Conservation (phyloP, 2,888 invertebrate species). For the Meloe dianella region DNA sequence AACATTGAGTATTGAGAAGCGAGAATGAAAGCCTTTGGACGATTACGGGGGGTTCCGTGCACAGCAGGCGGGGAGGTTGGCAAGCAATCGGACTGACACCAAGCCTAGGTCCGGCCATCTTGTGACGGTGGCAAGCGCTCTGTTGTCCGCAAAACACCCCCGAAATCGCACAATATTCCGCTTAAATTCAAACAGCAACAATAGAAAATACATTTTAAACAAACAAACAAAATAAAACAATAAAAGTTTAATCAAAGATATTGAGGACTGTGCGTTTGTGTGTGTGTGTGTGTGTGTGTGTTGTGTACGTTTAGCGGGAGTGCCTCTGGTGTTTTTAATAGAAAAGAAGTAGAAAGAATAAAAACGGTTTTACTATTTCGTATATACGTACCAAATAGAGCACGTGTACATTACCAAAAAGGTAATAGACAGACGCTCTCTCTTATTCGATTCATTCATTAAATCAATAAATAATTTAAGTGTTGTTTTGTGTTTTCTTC, state of each 20-base stretch:
- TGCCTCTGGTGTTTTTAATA: not conserved
- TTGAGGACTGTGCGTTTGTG: not conserved
- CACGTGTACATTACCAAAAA: not conserved
- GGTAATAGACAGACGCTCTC: not conserved
- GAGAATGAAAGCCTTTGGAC: constrained; percentile 61
- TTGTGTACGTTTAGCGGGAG: not conserved
- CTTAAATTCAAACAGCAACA: not conserved
- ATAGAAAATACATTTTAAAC: not conserved
- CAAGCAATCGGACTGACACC: constrained; percentile 60
- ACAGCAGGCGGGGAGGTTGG: constrained; percentile 58
- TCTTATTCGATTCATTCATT: not conserved
- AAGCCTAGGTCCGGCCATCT: constrained; percentile 62
- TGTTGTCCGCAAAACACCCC: constrained; percentile 55
- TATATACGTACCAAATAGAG: not conserved
- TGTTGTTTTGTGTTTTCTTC: not conserved
- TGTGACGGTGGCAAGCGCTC: constrained; percentile 58
- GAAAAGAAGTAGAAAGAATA: not conserved
- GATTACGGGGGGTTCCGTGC: constrained; percentile 59
- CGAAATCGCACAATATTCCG: constrained; percentile 48
- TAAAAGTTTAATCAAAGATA: not conserved
- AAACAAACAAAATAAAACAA: not conserved
- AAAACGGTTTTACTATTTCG: not conserved
- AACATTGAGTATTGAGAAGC: constrained; percentile 50
- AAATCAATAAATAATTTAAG: not conserved
- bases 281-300: not conserved